Conservation (phyloP, 2,888 invertebrate genomes). For the Trisateles emortualis region DNA sequence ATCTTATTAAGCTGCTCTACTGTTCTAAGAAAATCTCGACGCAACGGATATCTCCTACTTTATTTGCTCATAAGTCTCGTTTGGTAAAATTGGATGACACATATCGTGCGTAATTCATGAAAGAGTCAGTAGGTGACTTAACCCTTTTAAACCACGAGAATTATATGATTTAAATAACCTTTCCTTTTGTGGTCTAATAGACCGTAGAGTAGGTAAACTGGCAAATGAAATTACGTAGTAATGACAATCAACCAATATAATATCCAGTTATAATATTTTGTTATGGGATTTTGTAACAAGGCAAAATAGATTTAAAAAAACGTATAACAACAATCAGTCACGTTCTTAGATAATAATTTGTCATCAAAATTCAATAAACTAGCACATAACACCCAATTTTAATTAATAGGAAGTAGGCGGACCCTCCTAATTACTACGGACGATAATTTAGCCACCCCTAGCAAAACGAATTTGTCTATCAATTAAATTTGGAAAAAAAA, state of each 20-base stretch:
- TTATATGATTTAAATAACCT: background rate
- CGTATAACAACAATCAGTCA: background rate
- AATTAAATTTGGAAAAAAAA: slow-evolving; percentile 68
- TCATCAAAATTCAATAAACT: slow-evolving; percentile 2
- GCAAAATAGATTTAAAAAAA: background rate
- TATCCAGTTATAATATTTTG: background rate
- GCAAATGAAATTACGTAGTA: background rate
- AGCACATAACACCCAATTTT: slow-evolving; percentile 6
- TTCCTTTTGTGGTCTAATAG: slow-evolving; percentile 13
- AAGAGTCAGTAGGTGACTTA: slow-evolving; percentile 56
- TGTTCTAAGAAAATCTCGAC: slow-evolving; percentile 55
- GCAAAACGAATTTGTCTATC: slow-evolving; percentile 76
- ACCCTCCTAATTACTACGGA: slow-evolving; percentile 41
- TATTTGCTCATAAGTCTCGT: slow-evolving; percentile 49
- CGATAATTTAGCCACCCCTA: slow-evolving; percentile 65
- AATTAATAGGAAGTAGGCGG: slow-evolving; percentile 37
- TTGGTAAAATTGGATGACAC: slow-evolving; percentile 74
- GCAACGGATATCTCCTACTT: slow-evolving; percentile 47
- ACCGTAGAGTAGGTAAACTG: background rate
- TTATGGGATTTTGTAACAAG: background rate
- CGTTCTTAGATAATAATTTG: background rate
- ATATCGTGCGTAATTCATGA: slow-evolving; percentile 63
- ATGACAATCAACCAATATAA: background rate
- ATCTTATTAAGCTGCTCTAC: background rate
- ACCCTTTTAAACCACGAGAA: slow-evolving; percentile 47